Evolutionary conservation across 2,113 vertebrate genomes (phyloP).

Genomic region (Phaethon lepturus): DNA sequence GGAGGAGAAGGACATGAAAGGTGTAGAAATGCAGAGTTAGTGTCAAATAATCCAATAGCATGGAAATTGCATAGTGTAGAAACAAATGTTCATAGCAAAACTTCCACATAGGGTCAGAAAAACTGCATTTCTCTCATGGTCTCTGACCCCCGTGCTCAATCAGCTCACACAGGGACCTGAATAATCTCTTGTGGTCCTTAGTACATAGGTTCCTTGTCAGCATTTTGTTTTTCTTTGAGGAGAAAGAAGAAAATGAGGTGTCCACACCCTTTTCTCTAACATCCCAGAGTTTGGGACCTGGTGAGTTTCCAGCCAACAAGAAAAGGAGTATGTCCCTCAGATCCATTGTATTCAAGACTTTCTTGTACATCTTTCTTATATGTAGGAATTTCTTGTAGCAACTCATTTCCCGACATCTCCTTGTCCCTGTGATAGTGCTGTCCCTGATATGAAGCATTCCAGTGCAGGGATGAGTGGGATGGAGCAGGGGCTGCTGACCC

Average conservation of each 20-base stretch:
- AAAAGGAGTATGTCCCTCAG: neutral
- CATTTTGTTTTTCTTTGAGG: neutral
- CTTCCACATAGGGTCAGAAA: neutral
- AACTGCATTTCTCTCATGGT: neutral
- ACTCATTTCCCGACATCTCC: neutral
- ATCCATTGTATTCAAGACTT: neutral
- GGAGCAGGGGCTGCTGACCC: neutral
- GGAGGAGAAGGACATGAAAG: neutral
- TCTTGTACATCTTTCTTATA: neutral
- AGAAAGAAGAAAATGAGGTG: neutral
- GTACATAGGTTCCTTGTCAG: neutral
- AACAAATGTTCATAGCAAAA: neutral
- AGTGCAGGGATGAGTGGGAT: neutral
- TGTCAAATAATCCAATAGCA: neutral
- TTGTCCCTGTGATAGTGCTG: neutral
- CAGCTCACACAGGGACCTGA: neutral
- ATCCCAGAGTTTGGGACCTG: neutral
- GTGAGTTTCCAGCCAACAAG: neutral
- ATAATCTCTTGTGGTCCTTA: neutral
- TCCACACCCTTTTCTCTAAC: neutral
- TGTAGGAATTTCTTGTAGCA: neutral
- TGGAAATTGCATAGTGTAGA: neutral
- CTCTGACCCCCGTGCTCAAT: neutral
- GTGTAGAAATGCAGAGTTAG: neutral
- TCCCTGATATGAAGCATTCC: neutral